phyloP scores from a whole-genome alignment of 2,113 vertebrate genomes.

The Nothobranchius furzeri region DNA sequence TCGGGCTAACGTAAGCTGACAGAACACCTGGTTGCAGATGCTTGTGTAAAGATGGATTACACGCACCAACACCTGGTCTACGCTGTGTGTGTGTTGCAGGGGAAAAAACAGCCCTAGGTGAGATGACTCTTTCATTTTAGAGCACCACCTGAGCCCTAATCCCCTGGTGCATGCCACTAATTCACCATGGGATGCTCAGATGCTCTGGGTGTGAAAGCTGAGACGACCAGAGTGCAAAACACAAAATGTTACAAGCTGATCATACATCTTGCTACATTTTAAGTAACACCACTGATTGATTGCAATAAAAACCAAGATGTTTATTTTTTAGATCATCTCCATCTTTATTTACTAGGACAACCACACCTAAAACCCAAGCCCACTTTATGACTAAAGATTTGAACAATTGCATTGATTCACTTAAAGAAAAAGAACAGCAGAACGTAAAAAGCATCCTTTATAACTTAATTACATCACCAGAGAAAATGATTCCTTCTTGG shows the following conservation, averaged over 20 bases:
- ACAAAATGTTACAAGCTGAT: background rate
- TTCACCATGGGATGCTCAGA: conserved; percentile 42
- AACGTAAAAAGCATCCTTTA: conserved; percentile 57
- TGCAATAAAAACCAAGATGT: conserved; percentile 11
- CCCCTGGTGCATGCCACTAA: conserved; percentile 42
- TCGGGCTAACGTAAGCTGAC: conserved; percentile 68
- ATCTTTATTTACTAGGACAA: conserved; percentile 79
- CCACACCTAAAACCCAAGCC: conserved; percentile 76
- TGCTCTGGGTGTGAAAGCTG: conserved; percentile 13
- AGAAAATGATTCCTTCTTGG: conserved; percentile 61
- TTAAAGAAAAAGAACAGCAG: conserved; percentile 53
- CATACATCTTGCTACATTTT: background rate
- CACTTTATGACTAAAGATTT: conserved; percentile 68
- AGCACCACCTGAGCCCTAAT: conserved; percentile 69
- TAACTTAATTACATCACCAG: conserved; percentile 61
- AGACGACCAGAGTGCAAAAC: background rate
- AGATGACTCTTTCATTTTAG: conserved; percentile 60
- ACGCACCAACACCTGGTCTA: conserved; percentile 65
- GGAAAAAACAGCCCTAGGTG: conserved; percentile 33
- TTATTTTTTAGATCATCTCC: conserved; percentile 43
- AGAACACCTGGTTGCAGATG: conserved; percentile 72
- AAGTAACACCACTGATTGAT: too few species aligned
- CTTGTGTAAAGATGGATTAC: conserved; percentile 69
- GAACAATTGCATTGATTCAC: conserved; percentile 76
- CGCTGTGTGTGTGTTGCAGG: conserved; percentile 7